These are phyloP conservation scores for Procambarus clarkii DNA, from an alignment of 1,140 invertebrate species.

Conservation along the genomic window DNA sequence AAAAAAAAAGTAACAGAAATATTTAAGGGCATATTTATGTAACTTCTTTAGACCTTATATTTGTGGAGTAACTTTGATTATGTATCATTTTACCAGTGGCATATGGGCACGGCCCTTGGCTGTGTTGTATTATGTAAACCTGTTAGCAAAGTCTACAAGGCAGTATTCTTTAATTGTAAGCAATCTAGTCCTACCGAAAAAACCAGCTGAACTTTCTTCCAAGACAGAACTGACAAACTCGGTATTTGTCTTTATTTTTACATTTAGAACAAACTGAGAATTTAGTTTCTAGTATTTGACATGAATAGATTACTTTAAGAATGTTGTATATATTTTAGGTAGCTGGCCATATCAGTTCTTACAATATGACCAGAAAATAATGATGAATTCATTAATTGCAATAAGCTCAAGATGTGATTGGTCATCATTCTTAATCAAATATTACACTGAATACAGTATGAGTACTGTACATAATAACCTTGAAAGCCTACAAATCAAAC, in stretches of 20 bases:
- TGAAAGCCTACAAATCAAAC: too few relatives aligned
- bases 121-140: background rate
- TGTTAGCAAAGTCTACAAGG: background rate
- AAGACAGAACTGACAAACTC: background rate
- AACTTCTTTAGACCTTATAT: background rate
- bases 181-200: background rate
- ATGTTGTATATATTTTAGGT: background rate
- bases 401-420: too few relatives aligned
- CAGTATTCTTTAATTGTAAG: background rate
- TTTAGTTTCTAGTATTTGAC: background rate
- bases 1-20: background rate
- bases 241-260: background rate
- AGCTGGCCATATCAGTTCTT: background rate
- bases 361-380: background rate
- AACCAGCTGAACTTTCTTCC: background rate
- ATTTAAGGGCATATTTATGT: background rate
- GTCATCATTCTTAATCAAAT: too few relatives aligned
- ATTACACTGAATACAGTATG: too few relatives aligned
- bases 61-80: background rate
- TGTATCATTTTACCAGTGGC: background rate
- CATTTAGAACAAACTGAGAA: background rate
- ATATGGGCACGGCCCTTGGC: background rate
- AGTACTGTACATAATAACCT: too few relatives aligned
- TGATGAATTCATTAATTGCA: background rate
- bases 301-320: background rate